These are phyloP conservation scores for Peromyscus californicus DNA, from an alignment of 2,113 vertebrate genomes.

Conservation along the genomic window DNA sequence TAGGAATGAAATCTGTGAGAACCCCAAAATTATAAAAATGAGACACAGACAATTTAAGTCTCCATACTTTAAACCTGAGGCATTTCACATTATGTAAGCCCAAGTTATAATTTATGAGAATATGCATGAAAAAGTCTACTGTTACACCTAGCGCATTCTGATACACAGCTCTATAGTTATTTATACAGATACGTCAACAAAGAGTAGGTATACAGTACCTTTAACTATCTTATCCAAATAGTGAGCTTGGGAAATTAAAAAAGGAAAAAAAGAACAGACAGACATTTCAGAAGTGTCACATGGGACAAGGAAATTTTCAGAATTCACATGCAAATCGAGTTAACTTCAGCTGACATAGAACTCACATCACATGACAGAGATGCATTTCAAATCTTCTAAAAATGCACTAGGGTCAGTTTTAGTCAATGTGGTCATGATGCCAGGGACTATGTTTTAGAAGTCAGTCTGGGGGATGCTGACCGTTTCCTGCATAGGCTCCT, in stretches of 20 bases:
- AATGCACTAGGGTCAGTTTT: conserved; percentile 78
- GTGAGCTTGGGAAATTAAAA: conserved; percentile 95
- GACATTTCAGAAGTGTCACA: conserved; percentile 92
- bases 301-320: conserved; percentile 87
- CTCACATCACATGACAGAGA: conserved; percentile 84
- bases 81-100: conserved; percentile 80
- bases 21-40: conserved; percentile 79
- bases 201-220: conserved; percentile 96
- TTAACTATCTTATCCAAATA: conserved; percentile 99
- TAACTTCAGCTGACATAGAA: conserved; percentile 84
- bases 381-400: conserved; percentile 80
- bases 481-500: conserved; percentile 16
- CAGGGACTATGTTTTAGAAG: conserved; percentile 66
- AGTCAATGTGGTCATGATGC: conserved; percentile 63
- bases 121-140: conserved; percentile 82
- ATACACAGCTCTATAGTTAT: conserved; percentile 72
- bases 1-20: conserved; percentile 77
- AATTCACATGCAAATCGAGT: conserved; percentile 90
- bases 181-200: conserved; percentile 85
- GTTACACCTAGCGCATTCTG: conserved; percentile 77
- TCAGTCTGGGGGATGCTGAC: conserved; percentile 30
- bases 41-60: conserved; percentile 81
- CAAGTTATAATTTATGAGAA: conserved; percentile 82
- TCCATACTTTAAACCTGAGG: conserved; percentile 80
- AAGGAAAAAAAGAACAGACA: conserved; percentile 88